Base-by-base conservation (phyloP, 2,888 invertebrate species). In the Hoplodrina blanda region DNA sequence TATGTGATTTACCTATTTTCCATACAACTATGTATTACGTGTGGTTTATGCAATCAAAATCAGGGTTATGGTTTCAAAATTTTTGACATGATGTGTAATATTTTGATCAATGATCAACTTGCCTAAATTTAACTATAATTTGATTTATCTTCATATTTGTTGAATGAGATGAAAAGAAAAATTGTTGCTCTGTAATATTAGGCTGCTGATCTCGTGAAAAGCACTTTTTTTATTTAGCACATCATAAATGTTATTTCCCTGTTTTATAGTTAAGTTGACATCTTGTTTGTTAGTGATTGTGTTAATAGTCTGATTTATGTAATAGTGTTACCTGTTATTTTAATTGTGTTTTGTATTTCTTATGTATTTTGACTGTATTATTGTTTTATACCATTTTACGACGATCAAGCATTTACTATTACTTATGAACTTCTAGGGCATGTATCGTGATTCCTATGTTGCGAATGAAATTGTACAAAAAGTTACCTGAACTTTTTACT, bases 271-370 rank as follows among this genome's bases (percentile, higher is more conserved):
- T 91, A 91, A 90, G 91, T 93, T 92, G 88, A 91, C 87, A 87
- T 91, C 85, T 92, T 91, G 90, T 92, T 93, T 90, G 90, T 92
- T 93, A 91, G 90, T 93, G 88, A 92, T 93, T 91, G 85, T 92
- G 89, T 90, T 91, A 89, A 84, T 90, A 93, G 93, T 94, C 91
- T 94, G 93, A 93, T 92, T 93, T 93, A 91, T 88, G 89, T 90
- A 89, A 70, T 83, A 92, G 90, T 87, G 91, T 94, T 93, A 92
- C 88, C 90, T 93, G 92, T 94, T 93, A 89, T 90, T 91, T 91
- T 90, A 85, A 88, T 88, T 90, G 87, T 89, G 85, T 88, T 89
- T 90, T 81, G 68, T 82, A 77, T 80, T 79, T 80, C 73, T 62
- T 83, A 73, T 67, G 59, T 71, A 62, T 49, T 68, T 63, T 76